phyloP scores from a whole-genome alignment of 2,113 vertebrate genomes.

The Ranitomeya variabilis region DNA sequence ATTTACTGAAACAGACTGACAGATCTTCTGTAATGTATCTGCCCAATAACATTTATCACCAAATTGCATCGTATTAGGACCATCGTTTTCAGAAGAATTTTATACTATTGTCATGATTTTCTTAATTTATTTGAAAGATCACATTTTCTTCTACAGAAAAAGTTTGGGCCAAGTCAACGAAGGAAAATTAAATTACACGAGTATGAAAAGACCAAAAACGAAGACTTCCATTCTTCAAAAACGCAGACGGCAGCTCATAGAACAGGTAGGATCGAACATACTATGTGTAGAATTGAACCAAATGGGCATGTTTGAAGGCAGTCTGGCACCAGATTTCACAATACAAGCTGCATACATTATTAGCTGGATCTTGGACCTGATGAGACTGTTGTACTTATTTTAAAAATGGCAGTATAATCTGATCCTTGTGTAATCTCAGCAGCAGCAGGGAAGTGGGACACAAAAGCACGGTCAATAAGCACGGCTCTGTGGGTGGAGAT shows the following conservation, averaged over 20 bases:
- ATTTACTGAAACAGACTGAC: neutral
- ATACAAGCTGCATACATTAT: no score
- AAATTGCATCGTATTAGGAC: neutral
- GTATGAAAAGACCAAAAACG: slow-evolving; percentile 70
- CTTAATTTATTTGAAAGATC: neutral
- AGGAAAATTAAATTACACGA: slow-evolving; percentile 61
- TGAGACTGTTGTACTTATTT: no score
- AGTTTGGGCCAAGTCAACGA: slow-evolving; percentile 36
- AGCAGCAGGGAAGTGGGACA: no score
- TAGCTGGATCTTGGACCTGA: no score
- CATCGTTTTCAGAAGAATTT: neutral
- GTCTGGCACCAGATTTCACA: no score
- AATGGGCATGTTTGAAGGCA: no score
- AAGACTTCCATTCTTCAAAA: slow-evolving; percentile 60
- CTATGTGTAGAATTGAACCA: neutral
- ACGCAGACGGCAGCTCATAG: slow-evolving; percentile 65
- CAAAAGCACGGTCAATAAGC: no score
- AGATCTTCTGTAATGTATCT: neutral
- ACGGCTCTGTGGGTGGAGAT: no score
- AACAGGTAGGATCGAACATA: slow-evolving; percentile 45
- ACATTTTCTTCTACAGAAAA: slow-evolving; percentile 63
- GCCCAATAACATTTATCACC: neutral
- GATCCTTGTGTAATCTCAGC: no score
- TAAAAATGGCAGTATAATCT: no score
- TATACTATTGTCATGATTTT: neutral